A percentile compares a stretch with the other conserved stretches of the same genome.
Conservation (phyloP, 2,113 vertebrate genomes). For the Phalacrocorax carbo region DNA sequence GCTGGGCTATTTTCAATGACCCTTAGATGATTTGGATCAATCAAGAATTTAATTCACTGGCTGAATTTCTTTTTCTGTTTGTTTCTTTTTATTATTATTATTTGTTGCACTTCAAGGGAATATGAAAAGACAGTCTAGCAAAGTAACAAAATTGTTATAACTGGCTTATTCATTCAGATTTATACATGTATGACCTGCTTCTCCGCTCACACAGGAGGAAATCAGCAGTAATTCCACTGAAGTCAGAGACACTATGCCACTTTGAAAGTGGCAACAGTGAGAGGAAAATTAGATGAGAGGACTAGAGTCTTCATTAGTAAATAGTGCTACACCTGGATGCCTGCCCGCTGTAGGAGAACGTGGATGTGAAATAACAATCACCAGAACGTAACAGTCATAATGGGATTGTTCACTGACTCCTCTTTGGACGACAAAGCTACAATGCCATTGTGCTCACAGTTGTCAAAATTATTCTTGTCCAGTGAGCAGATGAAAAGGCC, state of each 20-base stretch:
- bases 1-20: conserved; percentile 8
- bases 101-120: not conserved
- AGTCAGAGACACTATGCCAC: not conserved
- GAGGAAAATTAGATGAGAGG: not conserved
- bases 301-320: conserved; percentile 16
- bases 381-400: not conserved
- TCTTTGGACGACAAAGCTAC: not conserved
- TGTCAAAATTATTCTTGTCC: not conserved
- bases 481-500: not conserved
- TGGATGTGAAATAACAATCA: not conserved
- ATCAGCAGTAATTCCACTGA: not conserved
- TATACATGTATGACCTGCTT: not conserved
- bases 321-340: not conserved
- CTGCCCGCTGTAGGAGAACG: not conserved
- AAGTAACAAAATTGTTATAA: not conserved
- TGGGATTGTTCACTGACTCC: not conserved
- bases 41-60: not conserved
- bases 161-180: conserved; percentile 1
- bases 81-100: not conserved
- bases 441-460: not conserved
- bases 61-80: not conserved
- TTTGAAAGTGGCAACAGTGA: not conserved
- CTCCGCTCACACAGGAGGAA: not conserved
- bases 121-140: not conserved
- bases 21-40: conserved; percentile 1